Base-by-base conservation (phyloP, 2,797 vertebrate genomes). In the Pseudochaenichthys georgianus region DNA sequence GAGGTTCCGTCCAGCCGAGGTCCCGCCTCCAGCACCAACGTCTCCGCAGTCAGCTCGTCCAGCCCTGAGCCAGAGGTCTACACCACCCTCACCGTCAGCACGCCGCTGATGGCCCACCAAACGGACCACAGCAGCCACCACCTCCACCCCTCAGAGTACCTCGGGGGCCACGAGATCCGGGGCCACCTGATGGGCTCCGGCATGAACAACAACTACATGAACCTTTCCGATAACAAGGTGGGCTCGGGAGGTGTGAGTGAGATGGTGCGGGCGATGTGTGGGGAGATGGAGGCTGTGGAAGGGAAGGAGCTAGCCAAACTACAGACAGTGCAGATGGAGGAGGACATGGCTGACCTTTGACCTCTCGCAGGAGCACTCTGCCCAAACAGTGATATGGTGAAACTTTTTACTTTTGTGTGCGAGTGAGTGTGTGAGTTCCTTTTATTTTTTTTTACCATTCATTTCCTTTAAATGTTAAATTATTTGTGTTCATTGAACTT, bases 321-420 rank as follows among this genome's bases (percentile, higher is more conserved):
- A 94, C 96, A 98, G 83, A 99, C 97, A 85, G 98, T 99, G 87
- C 97, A 98, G 88, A 95, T 99, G 96, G 97, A 98, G 74, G 97
- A 99, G 94, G 97, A 98, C 92, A 97, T 98, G 95, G 96, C 96
- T 90, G 97, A 99, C 91, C 96, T 99, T 89, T 99, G 96, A 96
- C 90, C 92, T 83, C 21, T 81, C 9, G 16, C 83, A 77, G 82
- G 84, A 89, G 89, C 81, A 83, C 86, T 84, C 86, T n/a, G 16
- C 81, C 80, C 62, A 60, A 83, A 86, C 86, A 85, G 84, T 53
- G 78, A 85, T 74, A 76, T 81, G 81, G 80, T 90, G 86, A 92
- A 88, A 81, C 83, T 91, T 93, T 90, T 90, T 91, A 90, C 83
- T 86, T 83, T 84, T 81, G 79, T 88, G 86, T 86, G 83, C 51